Evolutionary conservation across 2,888 invertebrate genomes (phyloP).

Genomic region (Hofmannophila pseudospretella): DNA sequence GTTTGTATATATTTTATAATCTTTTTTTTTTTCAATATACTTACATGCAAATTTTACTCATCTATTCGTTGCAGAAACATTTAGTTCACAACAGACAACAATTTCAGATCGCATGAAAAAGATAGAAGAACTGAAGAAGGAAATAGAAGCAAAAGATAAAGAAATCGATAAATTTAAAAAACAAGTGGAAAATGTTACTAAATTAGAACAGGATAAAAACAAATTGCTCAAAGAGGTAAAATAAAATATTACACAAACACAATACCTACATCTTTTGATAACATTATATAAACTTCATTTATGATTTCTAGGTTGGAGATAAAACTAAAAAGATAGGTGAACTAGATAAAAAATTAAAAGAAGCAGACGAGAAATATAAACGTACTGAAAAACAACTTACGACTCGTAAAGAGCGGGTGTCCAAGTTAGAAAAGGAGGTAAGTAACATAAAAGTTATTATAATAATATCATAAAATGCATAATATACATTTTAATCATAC

Average conservation of each 20-base stretch:
- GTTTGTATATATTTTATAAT: no score
- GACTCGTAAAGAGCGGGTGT: constrained; percentile 76
- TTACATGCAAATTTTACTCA: no score
- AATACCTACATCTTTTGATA: background rate
- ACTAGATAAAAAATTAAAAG: constrained; percentile 82
- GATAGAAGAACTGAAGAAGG: constrained; percentile 81
- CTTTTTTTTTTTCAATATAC: no score
- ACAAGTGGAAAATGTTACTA: constrained; percentile 68
- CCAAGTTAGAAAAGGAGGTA: constrained; percentile 81
- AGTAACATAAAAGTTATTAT: constrained; percentile 14
- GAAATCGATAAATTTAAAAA: constrained; percentile 79
- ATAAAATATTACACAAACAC: background rate
- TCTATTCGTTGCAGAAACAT: constrained; percentile 75
- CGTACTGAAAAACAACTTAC: constrained; percentile 75
- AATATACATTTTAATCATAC: no score
- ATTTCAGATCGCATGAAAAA: constrained; percentile 77
- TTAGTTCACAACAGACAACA: constrained; percentile 73
- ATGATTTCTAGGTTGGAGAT: constrained; percentile 71
- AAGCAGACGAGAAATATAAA: constrained; percentile 81
- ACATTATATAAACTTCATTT: background rate
- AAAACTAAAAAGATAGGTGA: constrained; percentile 80
- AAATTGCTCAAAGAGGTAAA: constrained; percentile 79
- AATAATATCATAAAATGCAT: no score
- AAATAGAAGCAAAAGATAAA: constrained; percentile 81
- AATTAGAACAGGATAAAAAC: constrained; percentile 74